phyloP scores from a whole-genome alignment of 1,140 invertebrate genomes.

The Gonatopus flavifemur region DNA sequence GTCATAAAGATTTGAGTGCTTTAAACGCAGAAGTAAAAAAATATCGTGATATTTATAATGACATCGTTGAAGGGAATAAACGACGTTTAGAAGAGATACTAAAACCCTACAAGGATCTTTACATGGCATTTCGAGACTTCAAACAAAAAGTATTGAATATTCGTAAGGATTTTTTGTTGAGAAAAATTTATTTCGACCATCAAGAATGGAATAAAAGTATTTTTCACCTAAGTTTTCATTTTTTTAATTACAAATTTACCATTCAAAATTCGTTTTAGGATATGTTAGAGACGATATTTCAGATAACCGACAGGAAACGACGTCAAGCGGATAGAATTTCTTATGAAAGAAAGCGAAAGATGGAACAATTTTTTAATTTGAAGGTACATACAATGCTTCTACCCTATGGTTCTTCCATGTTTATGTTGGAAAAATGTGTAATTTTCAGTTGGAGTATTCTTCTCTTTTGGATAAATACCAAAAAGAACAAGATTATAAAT shows the following conservation, averaged over 20 bases:
- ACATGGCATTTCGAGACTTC: slow-evolving; percentile 62
- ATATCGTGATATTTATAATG: slow-evolving; percentile 60
- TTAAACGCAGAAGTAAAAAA: slow-evolving; percentile 60
- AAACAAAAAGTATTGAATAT: slow-evolving; percentile 59
- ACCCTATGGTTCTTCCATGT: too few relatives aligned
- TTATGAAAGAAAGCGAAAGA: slow-evolving; percentile 62
- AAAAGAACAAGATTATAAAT: slow-evolving; percentile 14
- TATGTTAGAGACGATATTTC: slow-evolving; percentile 13
- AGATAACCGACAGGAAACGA: slow-evolving; percentile 56
- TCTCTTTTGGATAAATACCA: slow-evolving; percentile 25
- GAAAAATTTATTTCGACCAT: too few relatives aligned
- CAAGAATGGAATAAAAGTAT: too few relatives aligned
- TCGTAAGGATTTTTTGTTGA: too few relatives aligned
- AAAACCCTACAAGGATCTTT: slow-evolving; percentile 59
- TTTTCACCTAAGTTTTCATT: slow-evolving; percentile 22
- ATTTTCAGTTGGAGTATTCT: slow-evolving; percentile 31
- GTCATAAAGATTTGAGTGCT: slow-evolving; percentile 57
- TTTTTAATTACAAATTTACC: neutral
- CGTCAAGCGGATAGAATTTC: slow-evolving; percentile 62
- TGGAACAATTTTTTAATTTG: slow-evolving; percentile 58
- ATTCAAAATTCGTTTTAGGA: slow-evolving; percentile 3
- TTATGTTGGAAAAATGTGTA: too few relatives aligned
- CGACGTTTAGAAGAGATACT: slow-evolving; percentile 59
- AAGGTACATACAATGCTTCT: too few relatives aligned
- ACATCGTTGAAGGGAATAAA: slow-evolving; percentile 61